Evolutionary conservation across 2,888 invertebrate genomes (phyloP), one percentile per base, ranked within the genome.

Genomic region (Drosophila aldrichi): DNA sequence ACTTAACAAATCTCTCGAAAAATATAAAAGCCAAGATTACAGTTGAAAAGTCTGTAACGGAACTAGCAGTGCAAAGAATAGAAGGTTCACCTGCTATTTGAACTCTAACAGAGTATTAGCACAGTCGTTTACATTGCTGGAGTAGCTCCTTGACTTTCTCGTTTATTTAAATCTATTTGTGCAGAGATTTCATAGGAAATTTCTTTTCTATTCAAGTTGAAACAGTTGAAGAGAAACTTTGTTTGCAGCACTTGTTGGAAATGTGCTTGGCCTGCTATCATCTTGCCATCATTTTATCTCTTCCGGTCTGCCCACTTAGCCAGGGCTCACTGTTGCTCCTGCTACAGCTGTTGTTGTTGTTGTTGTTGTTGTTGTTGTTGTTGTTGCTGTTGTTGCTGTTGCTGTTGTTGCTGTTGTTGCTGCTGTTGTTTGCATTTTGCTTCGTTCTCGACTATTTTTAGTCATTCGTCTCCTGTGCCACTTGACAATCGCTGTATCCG

Each of bases 401-500:
- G n/a, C n/a, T n/a, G n/a, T n/a, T n/a, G n/a, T 36, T 36, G 36
- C 5, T 36, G 34, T 3, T 36, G 36, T 1, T 36, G 36, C 2
- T 38, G 14, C 14, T 44, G 22, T 16, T 44, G 48, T 57, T 55
- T 58, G 58, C 61, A 52, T 44, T 64, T 58, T 70, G 51, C 51
- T 16, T 55, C 46, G 29, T n/a, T 59, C 70, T 65, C 70, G 54
- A 52, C 58, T 62, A 60, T 65, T 64, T 48, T 20, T 48, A 55
- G 46, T 61, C 55, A 65, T 75, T 64, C 60, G 64, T 57, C 59
- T 64, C 41, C 57, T 52, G 46, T 52, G 62, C 48, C 77, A 80
- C 83, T 83, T 79, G 88, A 85, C 85, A 85, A 88, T 86, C 78
- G 83, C 82, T 76, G 78, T 72, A 86, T 86, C 88, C 88, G 85